Evolutionary conservation across 2,797 vertebrate species (phyloP), one percentile per base, ranked within the genome.

Genomic region (Onychomys arenicola): DNA sequence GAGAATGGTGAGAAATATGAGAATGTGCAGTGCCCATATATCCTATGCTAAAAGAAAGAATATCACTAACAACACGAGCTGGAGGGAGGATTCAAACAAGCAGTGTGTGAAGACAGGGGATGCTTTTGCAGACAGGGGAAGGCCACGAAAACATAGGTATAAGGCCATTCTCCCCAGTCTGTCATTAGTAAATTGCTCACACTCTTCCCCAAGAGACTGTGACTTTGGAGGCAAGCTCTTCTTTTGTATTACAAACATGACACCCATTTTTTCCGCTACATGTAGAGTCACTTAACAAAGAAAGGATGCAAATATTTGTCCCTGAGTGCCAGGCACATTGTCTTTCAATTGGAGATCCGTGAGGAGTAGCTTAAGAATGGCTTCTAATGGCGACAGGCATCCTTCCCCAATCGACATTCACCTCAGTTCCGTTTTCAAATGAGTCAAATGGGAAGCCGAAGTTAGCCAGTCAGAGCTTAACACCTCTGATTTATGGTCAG

Each of bases 401-500:
- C 96, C 96, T 91, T 75, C 76, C 94, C 63, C 96, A 1, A 0
- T 97, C 98, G 97, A 95, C 52, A 92, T 98, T 98, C 97, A 96
- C 96, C 97, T 98, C 97, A 97, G 95, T 96, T 96, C 91, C 40
- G 40, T 97, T 98, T 98, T 98, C 97, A 98, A 98, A 97, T 95
- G 91, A 95, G 97, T 98, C 96, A 97, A 98, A 92, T 82, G 96
- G 96, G 91, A 98, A 98, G 77, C 95, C 95, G 94, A 97, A 98
- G 96, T 97, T 97, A 96, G 96, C 97, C 96, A 98, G 98, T 98
- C 98, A 97, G 96, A 96, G 98, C 98, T 96, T 97, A 97, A 96
- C 97, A 97, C 97, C 96, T 97, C 98, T 98, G 98, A 98, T 98
- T 98, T 98, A 98, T 98, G 98, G 98, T 97, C 96, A 98, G 98